Evolutionary conservation across 2,113 vertebrate species (phyloP), one percentile per base, ranked within the genome.

Genomic region (Actenoides hombroni): DNA sequence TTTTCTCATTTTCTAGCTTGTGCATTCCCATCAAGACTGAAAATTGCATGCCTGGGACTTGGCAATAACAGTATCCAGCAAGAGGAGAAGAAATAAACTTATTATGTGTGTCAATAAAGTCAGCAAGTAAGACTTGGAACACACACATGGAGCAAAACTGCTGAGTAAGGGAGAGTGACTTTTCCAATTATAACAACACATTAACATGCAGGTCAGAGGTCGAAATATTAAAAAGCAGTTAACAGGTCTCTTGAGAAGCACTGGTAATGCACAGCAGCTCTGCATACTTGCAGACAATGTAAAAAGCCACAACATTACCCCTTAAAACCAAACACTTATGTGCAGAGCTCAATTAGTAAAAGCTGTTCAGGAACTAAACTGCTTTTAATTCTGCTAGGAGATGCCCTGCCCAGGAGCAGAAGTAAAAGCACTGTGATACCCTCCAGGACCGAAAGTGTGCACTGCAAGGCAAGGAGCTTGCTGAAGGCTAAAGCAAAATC

Each of bases 201-300:
- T 97, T 91, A 97, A 95, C 93, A 96, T 63, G 70, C 51, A 88
- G 91, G 96, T 86, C 93, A 92, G 91, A 88, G 77, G 95, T 78
- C 59, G 84, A 71, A 82, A 86, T 92, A 87, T 86, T 95, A 92
- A 84, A 95, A 83, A 90, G 87, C 74, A 86, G 83, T 87, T 94
- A 94, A 93, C 70, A 78, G 46, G 74, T 95, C 96, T 97, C 87
- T 71, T 84, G 92, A 86, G 86, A 87, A 56, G n/a, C 63, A 39
- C n/a, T 40, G 7, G 90, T 84, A 88, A 73, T 28, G 81, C 88
- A 88, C 69, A 90, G 53, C 57, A 96, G 86, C 71, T 91, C 87
- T 83, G 35, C 83, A 95, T 94, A 65, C 65, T 94, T 93, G 53
- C 63, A 95, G 83, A 86, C 95, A 96, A 93, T 79, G 57, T 84